Percentiles rank a stretch among this genome's conserved stretches.
Evolutionary conservation across 2,113 vertebrate species (phyloP).

Genomic region (Gymnobelideus leadbeateri): DNA sequence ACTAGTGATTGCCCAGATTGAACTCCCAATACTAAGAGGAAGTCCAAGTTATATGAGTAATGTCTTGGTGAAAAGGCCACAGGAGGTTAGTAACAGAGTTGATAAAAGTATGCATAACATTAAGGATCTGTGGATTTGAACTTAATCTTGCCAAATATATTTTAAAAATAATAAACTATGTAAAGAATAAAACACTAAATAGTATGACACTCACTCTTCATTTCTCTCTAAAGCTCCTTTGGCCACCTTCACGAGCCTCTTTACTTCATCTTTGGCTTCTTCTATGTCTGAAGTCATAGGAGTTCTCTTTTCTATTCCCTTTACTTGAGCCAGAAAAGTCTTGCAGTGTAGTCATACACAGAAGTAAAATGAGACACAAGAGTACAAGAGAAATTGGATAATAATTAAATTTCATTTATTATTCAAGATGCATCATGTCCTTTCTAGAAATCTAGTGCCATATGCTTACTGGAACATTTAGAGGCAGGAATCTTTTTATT

Average conservation of each 20-base stretch:
- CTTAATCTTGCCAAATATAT: neutral
- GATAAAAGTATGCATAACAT: accelerated
- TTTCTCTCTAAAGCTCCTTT: constrained; percentile 78
- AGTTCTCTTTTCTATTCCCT: constrained; percentile 31
- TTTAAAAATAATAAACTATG: accelerated
- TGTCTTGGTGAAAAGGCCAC: too few relatives aligned
- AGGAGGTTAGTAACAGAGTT: accelerated
- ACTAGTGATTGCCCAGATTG: neutral
- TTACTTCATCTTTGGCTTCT: constrained; percentile 69
- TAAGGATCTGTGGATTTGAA: neutral
- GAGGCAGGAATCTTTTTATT: neutral
- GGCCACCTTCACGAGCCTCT: constrained; percentile 65
- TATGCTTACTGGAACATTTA: accelerated
- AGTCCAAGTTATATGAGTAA: too few relatives aligned
- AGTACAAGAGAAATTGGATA: accelerated
- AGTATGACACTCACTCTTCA: constrained; percentile 70
- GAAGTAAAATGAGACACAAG: neutral
- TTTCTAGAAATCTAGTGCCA: neutral
- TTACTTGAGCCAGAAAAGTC: constrained; percentile 53
- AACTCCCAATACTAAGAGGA: accelerated
- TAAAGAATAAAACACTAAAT: accelerated
- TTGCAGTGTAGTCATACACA: neutral
- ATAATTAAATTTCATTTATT: neutral
- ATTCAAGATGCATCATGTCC: neutral
- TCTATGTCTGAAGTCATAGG: constrained; percentile 66